phyloP scores from a whole-genome alignment of 2,113 vertebrate species.

The Lophotis ruficrista region DNA sequence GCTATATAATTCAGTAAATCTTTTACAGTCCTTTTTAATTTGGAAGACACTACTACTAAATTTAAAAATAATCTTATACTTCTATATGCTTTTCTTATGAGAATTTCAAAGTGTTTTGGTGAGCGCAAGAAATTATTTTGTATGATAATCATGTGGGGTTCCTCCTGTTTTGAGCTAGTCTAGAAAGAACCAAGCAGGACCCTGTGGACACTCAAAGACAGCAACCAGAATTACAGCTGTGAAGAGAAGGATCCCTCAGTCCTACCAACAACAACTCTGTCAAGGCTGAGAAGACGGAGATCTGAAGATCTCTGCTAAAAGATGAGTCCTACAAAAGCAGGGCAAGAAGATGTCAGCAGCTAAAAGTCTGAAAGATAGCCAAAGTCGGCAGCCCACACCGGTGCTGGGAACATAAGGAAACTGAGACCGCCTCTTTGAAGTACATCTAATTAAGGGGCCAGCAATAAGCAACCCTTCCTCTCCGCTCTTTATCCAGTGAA shows the following conservation, averaged over 20 bases:
- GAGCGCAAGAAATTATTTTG: not conserved
- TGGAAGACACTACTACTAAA: not conserved
- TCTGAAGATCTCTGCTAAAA: not conserved
- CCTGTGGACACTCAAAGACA: not conserved
- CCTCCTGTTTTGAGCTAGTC: not conserved
- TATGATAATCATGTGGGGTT: fast-evolving
- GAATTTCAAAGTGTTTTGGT: not conserved
- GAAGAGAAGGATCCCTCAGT: not conserved
- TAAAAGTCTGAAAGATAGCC: not conserved
- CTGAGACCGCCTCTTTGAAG: not conserved
- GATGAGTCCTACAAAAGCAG: not conserved
- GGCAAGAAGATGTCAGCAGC: not conserved
- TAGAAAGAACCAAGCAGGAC: not conserved
- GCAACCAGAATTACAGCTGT: not conserved
- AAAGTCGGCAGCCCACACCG: not conserved
- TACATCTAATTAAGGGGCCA: not conserved
- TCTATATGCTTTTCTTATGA: not conserved
- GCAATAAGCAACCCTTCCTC: not conserved
- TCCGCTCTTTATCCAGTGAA: not conserved
- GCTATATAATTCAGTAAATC: not conserved
- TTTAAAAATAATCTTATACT: not conserved
- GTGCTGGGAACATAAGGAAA: not conserved
- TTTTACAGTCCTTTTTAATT: not conserved
- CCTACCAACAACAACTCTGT: not conserved
- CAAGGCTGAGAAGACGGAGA: not conserved